Percentiles rank a stretch among this genome's conserved stretches.
Conservation (phyloP, 2,113 vertebrate genomes). For the Kryptolebias marmoratus region DNA sequence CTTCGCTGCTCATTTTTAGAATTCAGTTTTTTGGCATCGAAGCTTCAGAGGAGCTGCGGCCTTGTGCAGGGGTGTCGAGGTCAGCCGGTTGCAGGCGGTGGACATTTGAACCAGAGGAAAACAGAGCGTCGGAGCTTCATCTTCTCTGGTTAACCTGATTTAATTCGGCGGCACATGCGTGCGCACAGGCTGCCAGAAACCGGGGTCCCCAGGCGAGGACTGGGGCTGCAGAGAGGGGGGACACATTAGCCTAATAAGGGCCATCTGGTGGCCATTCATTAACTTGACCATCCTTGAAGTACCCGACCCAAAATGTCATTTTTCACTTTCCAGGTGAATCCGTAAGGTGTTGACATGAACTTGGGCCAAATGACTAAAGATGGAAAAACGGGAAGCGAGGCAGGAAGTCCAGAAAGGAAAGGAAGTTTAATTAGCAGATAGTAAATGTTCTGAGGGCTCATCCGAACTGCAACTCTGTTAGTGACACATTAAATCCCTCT, state of each 20-base stretch:
- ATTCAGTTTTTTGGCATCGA: slow-evolving; percentile 33
- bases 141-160: slow-evolving; percentile 69
- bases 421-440: too few relatives aligned
- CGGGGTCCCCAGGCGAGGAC: slow-evolving; percentile 68
- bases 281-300: slow-evolving; percentile 82
- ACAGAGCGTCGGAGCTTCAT: slow-evolving; percentile 49
- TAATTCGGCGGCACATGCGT: slow-evolving; percentile 35
- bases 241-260: slow-evolving; percentile 85
- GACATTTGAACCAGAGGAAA: slow-evolving; percentile 62
- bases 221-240: slow-evolving; percentile 70
- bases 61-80: slow-evolving; percentile 53
- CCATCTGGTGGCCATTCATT: slow-evolving; percentile 86
- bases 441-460: too few relatives aligned
- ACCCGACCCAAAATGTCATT: slow-evolving; percentile 81
- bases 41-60: slow-evolving; percentile 34
- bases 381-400: slow-evolving; percentile 41
- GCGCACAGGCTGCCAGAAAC: slow-evolving; percentile 54
- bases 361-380: slow-evolving; percentile 71
- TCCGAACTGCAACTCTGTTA: too few relatives aligned
- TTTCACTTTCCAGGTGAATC: slow-evolving; percentile 77
- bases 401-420: slow-evolving; percentile 13
- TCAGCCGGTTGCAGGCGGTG: slow-evolving; percentile 39
- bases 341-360: slow-evolving; percentile 68
- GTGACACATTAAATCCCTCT: too few relatives aligned
- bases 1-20: slow-evolving; percentile 31